Percentiles rank a stretch among this genome's conserved stretches.
phyloP scores from a whole-genome alignment of 2,113 vertebrate species.

The Rousettus leschenaultii region DNA sequence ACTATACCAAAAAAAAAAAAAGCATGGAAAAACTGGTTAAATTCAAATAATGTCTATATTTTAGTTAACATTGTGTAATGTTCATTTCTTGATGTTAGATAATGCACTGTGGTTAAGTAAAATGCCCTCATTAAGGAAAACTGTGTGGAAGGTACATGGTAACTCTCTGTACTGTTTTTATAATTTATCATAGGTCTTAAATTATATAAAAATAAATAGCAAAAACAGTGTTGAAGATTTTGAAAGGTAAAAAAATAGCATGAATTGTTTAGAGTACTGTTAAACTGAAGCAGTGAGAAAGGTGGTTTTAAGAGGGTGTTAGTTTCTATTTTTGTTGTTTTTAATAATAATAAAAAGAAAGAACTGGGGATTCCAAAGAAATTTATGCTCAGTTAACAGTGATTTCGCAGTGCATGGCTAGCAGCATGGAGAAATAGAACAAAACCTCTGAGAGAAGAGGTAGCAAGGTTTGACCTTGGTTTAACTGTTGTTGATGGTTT shows the following conservation, averaged over 20 bases:
- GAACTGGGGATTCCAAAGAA: background rate
- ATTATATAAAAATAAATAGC: slow-evolving; percentile 1
- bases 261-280: background rate
- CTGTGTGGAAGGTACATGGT: background rate
- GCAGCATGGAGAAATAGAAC: background rate
- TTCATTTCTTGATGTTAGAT: background rate
- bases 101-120: background rate
- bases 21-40: background rate
- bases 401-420: background rate
- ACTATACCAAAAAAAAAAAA: background rate
- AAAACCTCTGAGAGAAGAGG: background rate
- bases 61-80: background rate
- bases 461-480: background rate
- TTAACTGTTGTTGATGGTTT: slow-evolving; percentile 25
- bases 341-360: background rate
- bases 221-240: background rate
- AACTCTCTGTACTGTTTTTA: background rate
- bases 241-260: background rate
- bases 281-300: background rate
- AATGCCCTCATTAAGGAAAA: background rate
- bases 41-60: background rate
- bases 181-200: background rate
- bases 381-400: background rate
- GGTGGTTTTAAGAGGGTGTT: background rate
- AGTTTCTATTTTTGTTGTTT: background rate